These are phyloP conservation scores for Apteryx owenii DNA, from an alignment of 2,113 vertebrate genomes.

Conservation along the genomic window DNA sequence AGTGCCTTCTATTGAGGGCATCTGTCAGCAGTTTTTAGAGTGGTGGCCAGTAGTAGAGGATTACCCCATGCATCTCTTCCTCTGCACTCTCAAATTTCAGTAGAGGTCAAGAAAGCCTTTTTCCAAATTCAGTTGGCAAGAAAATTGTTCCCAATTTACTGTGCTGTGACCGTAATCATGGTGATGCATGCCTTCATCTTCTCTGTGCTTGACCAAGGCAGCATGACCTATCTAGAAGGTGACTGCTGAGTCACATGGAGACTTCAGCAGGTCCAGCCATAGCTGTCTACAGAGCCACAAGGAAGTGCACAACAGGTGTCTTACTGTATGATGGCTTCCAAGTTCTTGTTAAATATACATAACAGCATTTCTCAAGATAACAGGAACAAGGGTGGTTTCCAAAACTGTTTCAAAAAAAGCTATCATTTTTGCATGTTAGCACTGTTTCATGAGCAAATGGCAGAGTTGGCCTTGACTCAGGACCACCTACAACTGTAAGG, in stretches of 20 bases:
- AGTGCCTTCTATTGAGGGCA: neutral
- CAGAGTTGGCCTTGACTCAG: neutral
- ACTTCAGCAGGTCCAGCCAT: neutral
- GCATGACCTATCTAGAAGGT: accelerated
- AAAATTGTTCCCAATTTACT: neutral
- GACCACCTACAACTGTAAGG: neutral
- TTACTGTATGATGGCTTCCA: neutral
- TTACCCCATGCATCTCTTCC: neutral
- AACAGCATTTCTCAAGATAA: neutral
- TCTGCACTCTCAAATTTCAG: neutral
- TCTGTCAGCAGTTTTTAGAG: neutral
- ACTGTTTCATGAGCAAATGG: neutral
- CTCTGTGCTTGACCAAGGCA: neutral
- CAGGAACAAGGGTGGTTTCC: neutral
- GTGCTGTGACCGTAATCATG: neutral
- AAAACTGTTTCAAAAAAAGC: neutral
- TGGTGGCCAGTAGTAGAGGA: neutral
- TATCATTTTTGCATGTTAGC: neutral
- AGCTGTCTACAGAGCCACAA: neutral
- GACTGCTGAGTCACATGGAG: neutral
- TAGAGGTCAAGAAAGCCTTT: neutral
- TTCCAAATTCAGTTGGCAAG: neutral
- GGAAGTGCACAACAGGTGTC: neutral
- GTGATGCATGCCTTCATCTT: neutral
- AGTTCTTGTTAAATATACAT: neutral